These are phyloP conservation scores for Varroa destructor DNA, from an alignment of 1,140 invertebrate genomes.

Conservation along the genomic window DNA sequence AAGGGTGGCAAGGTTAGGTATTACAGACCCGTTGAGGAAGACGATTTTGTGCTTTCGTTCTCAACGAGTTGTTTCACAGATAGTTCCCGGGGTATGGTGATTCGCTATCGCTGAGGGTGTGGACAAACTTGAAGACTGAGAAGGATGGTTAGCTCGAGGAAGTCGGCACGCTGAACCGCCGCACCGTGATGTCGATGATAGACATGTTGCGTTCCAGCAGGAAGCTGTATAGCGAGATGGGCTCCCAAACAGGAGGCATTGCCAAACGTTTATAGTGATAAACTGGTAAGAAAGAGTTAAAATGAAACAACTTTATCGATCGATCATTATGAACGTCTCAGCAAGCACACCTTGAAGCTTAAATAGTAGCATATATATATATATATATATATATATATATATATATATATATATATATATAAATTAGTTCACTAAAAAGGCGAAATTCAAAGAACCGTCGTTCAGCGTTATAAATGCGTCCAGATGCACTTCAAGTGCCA, in stretches of 20 bases:
- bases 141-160: not conserved
- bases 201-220: constrained; percentile 11
- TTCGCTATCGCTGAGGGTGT: not conserved
- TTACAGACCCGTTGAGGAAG: not conserved
- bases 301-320: too few species aligned
- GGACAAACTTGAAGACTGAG: not conserved
- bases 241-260: not conserved
- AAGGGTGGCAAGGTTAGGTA: too few species aligned
- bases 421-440: too few species aligned
- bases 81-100: constrained; percentile 11
- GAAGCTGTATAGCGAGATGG: constrained; percentile 25
- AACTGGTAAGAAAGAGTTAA: not conserved
- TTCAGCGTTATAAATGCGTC: too few species aligned
- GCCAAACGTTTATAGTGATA: constrained; percentile 8
- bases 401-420: too few species aligned
- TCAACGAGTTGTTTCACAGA: constrained; percentile 12
- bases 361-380: too few species aligned
- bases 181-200: not conserved
- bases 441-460: too few species aligned
- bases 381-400: too few species aligned
- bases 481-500: too few species aligned
- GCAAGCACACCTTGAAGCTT: too few species aligned
- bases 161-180: not conserved
- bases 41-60: constrained; percentile 4
- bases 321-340: too few species aligned